phyloP scores from a whole-genome alignment of 2,888 invertebrate genomes.

The Catocala nupta region DNA sequence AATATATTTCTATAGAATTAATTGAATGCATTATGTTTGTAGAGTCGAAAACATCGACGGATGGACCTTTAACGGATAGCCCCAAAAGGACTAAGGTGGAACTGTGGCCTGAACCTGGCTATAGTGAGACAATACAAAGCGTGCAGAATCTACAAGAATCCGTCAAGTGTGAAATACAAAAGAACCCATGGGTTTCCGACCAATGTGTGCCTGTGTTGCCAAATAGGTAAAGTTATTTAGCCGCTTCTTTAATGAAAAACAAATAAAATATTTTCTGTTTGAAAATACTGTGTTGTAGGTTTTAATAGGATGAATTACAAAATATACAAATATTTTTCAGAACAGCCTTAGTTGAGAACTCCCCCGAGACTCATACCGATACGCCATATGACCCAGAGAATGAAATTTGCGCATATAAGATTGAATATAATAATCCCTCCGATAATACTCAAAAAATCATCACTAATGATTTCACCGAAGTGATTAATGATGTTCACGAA shows the following conservation, averaged over 20 bases:
- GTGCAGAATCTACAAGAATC: slow-evolving; percentile 52
- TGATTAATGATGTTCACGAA: slow-evolving; percentile 22
- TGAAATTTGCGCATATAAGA: slow-evolving; percentile 28
- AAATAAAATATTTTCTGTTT: no score
- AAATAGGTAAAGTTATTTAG: slow-evolving; percentile 30
- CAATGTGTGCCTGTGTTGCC: slow-evolving; percentile 39
- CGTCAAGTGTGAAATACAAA: slow-evolving; percentile 46
- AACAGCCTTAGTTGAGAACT: slow-evolving; percentile 20
- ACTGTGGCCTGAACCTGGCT: slow-evolving; percentile 18
- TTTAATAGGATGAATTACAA: no score
- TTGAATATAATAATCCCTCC: slow-evolving; percentile 35
- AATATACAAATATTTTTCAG: slow-evolving; percentile 17
- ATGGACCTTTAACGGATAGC: slow-evolving; percentile 10
- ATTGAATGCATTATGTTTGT: neutral
- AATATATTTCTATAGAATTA: neutral
- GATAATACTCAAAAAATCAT: slow-evolving; percentile 25
- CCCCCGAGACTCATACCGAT: slow-evolving; percentile 19
- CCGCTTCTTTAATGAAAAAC: no score
- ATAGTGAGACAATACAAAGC: slow-evolving; percentile 46
- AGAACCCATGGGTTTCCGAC: slow-evolving; percentile 51
- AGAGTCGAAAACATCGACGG: slow-evolving; percentile 32
- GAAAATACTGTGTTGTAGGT: no score
- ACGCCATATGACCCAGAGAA: slow-evolving; percentile 21
- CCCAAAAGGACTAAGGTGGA: slow-evolving; percentile 25
- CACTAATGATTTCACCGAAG: slow-evolving; percentile 28